Evolutionary conservation across 1,140 invertebrate species (phyloP), one percentile per base, ranked within the genome.

Genomic region (Sarcophaga bullata): DNA sequence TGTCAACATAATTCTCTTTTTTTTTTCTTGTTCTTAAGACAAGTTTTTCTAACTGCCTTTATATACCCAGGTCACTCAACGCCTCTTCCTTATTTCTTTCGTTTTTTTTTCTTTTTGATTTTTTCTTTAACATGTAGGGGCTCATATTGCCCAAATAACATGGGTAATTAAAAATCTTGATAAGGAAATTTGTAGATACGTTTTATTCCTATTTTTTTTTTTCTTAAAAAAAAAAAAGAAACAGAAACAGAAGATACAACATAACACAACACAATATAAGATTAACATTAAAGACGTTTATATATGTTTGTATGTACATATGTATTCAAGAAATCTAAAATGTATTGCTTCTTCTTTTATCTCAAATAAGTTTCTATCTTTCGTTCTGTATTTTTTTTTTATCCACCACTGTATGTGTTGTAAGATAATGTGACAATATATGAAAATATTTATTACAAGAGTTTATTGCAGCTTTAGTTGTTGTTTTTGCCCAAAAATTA

Each of bases 151-250:
- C 62, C 15, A 76, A 50, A 78, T n/a, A 78, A 52, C 75, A 78
- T 78, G 17, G 75, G 48, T 78, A 78, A 78, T 78, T 78, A 78
- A 78, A 78, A 78, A 78, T 78, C 75, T 78, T 78, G 75, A 78
- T 78, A 78, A 78, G 75, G 11, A n/a, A 50, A 17, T 78, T 78
- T 78, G 75, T 47, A 48, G n/a, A 48, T 76, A n/a, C n/a, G 15
- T 75, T 49, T 13, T 17, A 15, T 48, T 48, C 48, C 46, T 75
- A 9, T 47, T n/a, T 75, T 46, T 58, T 10, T 58, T 15, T 58
- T 58, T 58, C 13, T n/a, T 1, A 25, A 25, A 25, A 68, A 68
- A 54, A 54, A 54, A n/a, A n/a, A n/a, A n/a, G n/a, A n/a, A n/a
- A n/a, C n/a, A n/a, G 52, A 15, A 54, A 11, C 15, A 7, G 58